phyloP scores from a whole-genome alignment of 1,140 invertebrate species.

The Megalopta genalis region DNA sequence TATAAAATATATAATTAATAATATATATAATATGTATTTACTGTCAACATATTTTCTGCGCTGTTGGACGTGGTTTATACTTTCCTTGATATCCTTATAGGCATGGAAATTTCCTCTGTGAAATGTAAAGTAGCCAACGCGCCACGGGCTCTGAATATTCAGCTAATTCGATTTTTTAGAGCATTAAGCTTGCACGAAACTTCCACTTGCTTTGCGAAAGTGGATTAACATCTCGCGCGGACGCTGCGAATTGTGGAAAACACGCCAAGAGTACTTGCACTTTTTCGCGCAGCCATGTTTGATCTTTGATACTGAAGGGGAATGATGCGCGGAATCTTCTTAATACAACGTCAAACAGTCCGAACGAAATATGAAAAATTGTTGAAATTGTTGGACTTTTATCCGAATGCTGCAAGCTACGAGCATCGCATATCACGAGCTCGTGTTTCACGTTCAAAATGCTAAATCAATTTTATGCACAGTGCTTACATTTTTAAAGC shows the following conservation, averaged over 20 bases:
- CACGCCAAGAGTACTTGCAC: not conserved
- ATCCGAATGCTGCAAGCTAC: too few species aligned
- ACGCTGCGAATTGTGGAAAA: slow-evolving; percentile 5
- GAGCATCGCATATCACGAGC: too few species aligned
- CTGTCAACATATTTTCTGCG: slow-evolving; percentile 15
- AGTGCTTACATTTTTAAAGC: too few species aligned
- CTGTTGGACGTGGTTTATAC: slow-evolving; percentile 30
- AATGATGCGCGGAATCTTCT: not conserved
- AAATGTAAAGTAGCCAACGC: slow-evolving; percentile 39
- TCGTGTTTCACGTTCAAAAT: too few species aligned
- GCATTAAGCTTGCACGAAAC: slow-evolving; percentile 41
- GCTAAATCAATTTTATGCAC: too few species aligned
- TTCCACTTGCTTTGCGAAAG: slow-evolving; percentile 37
- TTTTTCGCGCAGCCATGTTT: not conserved
- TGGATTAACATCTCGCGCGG: slow-evolving; percentile 18
- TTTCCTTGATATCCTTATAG: slow-evolving; percentile 40
- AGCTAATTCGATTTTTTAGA: slow-evolving; percentile 44
- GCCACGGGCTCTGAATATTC: slow-evolving; percentile 38
- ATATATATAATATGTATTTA: not conserved
- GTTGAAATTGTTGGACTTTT: too few species aligned
- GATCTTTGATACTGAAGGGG: not conserved
- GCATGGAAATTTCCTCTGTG: slow-evolving; percentile 36
- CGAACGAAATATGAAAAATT: too few species aligned
- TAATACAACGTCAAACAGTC: not conserved
- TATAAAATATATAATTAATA: too few species aligned